Percentiles rank a stretch among this genome's conserved stretches.
phyloP scores from a whole-genome alignment of 2,113 vertebrate species.

The Hepsetus odoe region DNA sequence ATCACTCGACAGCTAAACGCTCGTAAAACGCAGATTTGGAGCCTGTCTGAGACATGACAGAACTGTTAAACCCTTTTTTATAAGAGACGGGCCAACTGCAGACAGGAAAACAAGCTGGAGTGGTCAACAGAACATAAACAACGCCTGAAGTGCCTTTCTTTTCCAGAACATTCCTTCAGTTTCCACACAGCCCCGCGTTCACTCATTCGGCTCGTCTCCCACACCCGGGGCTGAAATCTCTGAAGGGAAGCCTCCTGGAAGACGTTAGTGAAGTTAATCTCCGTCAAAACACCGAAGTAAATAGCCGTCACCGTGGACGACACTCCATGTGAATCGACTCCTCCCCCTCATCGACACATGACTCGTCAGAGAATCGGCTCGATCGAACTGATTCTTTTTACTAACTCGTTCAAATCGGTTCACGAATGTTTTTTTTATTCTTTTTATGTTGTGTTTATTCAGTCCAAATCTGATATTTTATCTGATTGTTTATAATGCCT shows the following conservation, averaged over 20 bases:
- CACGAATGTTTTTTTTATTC: neutral
- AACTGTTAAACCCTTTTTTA: neutral
- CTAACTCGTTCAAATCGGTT: neutral
- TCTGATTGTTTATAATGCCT: too few relatives aligned
- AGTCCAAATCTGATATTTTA: too few relatives aligned
- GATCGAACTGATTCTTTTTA: neutral
- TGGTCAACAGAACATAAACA: conserved; percentile 41
- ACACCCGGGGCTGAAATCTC: neutral
- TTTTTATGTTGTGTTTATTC: too few relatives aligned
- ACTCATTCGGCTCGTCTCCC: too few relatives aligned
- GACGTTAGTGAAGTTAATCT: conserved; percentile 7
- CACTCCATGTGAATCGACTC: conserved; percentile 23
- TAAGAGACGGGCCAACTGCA: too few relatives aligned
- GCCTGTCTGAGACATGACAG: too few relatives aligned
- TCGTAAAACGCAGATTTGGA: neutral
- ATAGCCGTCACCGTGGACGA: neutral
- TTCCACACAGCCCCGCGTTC: neutral
- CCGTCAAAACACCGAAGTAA: conserved; percentile 44
- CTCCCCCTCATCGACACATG: conserved; percentile 14
- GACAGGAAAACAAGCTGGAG: conserved; percentile 19
- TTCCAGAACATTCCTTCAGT: neutral
- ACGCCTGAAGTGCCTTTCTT: neutral
- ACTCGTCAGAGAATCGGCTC: neutral
- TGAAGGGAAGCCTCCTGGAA: neutral
- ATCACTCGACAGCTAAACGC: too few relatives aligned